A percentile compares a stretch with the other conserved stretches of the same genome.
Conservation (phyloP, 1,140 invertebrate genomes). For the Drosophila jambulina region DNA sequence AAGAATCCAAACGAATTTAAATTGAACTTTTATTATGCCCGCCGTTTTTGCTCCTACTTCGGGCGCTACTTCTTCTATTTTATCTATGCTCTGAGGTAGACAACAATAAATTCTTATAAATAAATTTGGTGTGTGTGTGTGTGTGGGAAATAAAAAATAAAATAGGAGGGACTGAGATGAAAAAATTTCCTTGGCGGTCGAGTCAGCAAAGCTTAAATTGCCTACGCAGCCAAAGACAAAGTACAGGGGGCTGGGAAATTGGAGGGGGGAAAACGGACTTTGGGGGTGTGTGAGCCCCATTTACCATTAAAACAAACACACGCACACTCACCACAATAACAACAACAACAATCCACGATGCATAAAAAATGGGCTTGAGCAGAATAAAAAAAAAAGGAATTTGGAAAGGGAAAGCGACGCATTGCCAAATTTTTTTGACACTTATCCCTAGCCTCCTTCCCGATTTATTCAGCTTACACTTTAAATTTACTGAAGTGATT, state of each 20-base stretch:
- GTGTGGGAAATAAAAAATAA: slow-evolving; percentile 47
- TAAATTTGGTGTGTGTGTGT: slow-evolving; percentile 31
- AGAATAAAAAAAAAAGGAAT: slow-evolving; percentile 2
- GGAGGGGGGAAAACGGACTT: neutral
- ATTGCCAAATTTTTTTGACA: slow-evolving; percentile 83
- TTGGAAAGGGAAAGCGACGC: slow-evolving; percentile 43
- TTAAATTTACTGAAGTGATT: neutral
- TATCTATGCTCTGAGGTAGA: slow-evolving; percentile 75
- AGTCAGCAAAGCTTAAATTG: slow-evolving; percentile 76
- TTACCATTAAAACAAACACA: slow-evolving; percentile 77
- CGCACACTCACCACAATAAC: slow-evolving; percentile 28
- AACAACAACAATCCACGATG: slow-evolving; percentile 64
- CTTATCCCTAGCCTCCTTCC: slow-evolving; percentile 68
- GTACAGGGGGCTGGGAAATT: neutral
- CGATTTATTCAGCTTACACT: slow-evolving; percentile 7
- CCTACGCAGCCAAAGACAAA: slow-evolving; percentile 62
- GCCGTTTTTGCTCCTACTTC: slow-evolving; percentile 3
- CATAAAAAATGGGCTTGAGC: slow-evolving; percentile 64
- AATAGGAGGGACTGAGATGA: slow-evolving; percentile 22
- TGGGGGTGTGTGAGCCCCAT: slow-evolving; percentile 20
- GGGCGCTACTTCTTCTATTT: slow-evolving; percentile 37
- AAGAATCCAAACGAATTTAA: slow-evolving; percentile 53
- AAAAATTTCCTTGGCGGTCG: slow-evolving; percentile 51
- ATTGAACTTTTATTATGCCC: slow-evolving; percentile 62
- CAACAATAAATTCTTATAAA: slow-evolving; percentile 80